phyloP scores from a whole-genome alignment of 2,113 vertebrate species.

The Thomomys bottae region DNA sequence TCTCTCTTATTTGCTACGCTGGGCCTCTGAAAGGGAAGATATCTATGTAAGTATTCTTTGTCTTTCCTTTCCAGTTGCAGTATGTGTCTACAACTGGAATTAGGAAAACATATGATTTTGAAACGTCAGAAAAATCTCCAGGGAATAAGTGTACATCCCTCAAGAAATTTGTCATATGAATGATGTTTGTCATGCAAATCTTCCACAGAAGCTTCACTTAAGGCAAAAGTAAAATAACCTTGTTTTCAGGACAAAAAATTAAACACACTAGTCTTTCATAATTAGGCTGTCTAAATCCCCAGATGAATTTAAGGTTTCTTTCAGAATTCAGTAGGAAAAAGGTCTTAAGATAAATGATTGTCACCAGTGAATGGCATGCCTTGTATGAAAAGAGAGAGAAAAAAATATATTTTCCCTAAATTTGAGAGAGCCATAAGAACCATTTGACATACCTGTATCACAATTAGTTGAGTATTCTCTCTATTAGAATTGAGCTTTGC shows the following conservation, averaged over 20 bases:
- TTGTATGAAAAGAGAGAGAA: conserved; percentile 30
- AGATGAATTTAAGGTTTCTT: background rate
- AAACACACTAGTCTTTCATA: conserved; percentile 50
- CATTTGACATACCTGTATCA: background rate
- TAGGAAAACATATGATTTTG: too few species aligned
- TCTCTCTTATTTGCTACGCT: too few species aligned
- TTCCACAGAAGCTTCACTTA: conserved; percentile 65
- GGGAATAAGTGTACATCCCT: too few species aligned
- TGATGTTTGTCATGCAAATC: background rate
- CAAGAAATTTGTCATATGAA: too few species aligned
- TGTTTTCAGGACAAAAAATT: conserved; percentile 62
- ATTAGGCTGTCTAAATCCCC: conserved; percentile 52
- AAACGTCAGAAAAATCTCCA: too few species aligned
- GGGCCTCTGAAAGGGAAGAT: too few species aligned
- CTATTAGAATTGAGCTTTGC: background rate
- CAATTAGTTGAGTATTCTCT: background rate
- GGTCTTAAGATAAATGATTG: conserved; percentile 3
- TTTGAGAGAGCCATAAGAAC: background rate
- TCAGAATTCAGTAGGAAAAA: conserved; percentile 50
- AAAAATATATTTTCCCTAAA: conserved; percentile 27
- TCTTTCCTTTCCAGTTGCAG: too few species aligned
- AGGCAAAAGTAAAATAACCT: conserved; percentile 48
- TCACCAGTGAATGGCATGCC: conserved; percentile 55
- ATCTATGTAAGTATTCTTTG: too few species aligned
- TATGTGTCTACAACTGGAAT: too few species aligned